These are phyloP conservation scores for Pachyramphus minor DNA, from an alignment of 2,113 vertebrate genomes.

Conservation along the genomic window DNA sequence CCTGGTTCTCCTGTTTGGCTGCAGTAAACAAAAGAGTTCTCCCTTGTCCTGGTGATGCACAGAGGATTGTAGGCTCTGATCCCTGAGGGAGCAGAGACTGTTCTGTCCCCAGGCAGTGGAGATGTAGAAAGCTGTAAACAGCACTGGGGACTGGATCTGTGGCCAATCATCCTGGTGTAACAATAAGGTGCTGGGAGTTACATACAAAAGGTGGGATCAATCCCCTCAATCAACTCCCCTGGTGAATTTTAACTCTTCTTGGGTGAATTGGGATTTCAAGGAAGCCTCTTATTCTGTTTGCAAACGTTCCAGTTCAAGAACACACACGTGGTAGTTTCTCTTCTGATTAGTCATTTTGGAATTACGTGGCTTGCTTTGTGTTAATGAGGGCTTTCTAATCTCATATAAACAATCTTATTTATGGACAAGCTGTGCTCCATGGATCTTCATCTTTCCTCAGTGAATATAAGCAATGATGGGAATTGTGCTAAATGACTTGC, in stretches of 20 bases:
- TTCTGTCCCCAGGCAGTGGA: not conserved
- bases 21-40: not conserved
- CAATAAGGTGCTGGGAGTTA: not conserved
- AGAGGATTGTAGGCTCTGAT: not conserved
- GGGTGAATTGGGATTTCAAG: not conserved
- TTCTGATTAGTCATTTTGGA: not conserved
- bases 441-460: not conserved
- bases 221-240: too few species aligned
- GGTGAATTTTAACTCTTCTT: not conserved
- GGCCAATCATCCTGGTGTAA: not conserved
- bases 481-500: not conserved
- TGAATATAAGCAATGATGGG: not conserved
- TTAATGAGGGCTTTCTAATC: conserved; percentile 3
- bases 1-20: not conserved
- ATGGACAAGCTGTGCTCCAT: not conserved
- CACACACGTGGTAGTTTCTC: not conserved
- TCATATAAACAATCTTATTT: not conserved
- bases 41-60: not conserved
- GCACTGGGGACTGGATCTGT: not conserved
- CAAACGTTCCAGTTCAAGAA: not conserved
- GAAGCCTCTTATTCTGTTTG: not conserved
- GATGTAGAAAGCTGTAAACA: not conserved
- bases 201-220: not conserved
- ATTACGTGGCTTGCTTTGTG: not conserved
- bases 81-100: not conserved